These are phyloP conservation scores for Catagonus wagneri DNA, from an alignment of 2,113 vertebrate species.

Conservation along the genomic window DNA sequence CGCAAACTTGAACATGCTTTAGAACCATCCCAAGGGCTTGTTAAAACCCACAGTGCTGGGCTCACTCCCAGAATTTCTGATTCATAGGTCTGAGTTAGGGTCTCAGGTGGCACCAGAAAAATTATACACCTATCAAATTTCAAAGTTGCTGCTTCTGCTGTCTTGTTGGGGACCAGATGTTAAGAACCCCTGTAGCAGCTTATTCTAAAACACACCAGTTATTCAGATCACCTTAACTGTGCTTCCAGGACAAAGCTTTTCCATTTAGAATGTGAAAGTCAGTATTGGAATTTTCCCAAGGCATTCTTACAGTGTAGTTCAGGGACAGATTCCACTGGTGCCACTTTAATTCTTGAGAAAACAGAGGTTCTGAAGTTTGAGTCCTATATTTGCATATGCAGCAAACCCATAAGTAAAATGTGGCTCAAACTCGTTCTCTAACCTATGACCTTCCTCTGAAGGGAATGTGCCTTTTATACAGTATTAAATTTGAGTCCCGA, in stretches of 20 bases:
- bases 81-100: neutral
- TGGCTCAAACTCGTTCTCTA: neutral
- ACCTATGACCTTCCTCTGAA: neutral
- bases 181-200: neutral
- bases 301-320: neutral
- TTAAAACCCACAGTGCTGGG: neutral
- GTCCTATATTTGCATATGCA: neutral
- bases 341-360: neutral
- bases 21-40: neutral
- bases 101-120: neutral
- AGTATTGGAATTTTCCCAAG: neutral
- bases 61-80: neutral
- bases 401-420: neutral
- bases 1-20: neutral
- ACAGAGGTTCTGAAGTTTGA: neutral
- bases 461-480: neutral
- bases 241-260: neutral
- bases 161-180: neutral
- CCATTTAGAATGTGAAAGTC: neutral
- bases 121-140: neutral
- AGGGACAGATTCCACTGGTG: neutral
- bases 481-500: neutral
- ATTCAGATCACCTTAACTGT: neutral
- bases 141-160: neutral
- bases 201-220: conserved; percentile 2